phyloP scores from a whole-genome alignment of 2,113 vertebrate species.

The Mystacornis crossleyi region DNA sequence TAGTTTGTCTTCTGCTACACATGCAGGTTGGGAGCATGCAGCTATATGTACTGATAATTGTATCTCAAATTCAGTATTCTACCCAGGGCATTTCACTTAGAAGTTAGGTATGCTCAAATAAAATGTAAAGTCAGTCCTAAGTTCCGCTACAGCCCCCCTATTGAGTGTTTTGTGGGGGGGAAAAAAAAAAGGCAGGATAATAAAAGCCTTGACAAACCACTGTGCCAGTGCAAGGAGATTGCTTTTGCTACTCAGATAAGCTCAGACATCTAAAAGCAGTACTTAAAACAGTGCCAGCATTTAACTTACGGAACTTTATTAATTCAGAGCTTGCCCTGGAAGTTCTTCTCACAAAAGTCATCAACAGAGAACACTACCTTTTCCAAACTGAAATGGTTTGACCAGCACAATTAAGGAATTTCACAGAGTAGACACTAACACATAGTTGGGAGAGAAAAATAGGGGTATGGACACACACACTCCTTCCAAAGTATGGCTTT shows the following conservation, averaged over 20 bases:
- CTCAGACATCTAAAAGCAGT: not conserved
- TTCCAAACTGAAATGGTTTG: not conserved
- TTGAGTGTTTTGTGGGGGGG: not conserved
- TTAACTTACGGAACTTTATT: not conserved
- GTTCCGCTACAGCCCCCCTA: not conserved
- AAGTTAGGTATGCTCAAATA: not conserved
- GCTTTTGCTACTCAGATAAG: not conserved
- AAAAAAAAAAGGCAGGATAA: not conserved
- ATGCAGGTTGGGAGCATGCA: not conserved
- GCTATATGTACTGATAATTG: fast-evolving
- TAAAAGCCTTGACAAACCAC: not conserved
- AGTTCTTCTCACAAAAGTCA: not conserved
- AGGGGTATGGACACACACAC: not conserved
- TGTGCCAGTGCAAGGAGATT: not conserved
- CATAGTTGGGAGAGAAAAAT: not conserved
- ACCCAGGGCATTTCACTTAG: not conserved
- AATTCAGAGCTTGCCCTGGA: not conserved
- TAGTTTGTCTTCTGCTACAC: fast-evolving
- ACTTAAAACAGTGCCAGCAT: not conserved
- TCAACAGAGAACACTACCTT: not conserved
- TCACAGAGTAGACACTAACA: not conserved
- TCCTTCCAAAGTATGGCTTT: not conserved
- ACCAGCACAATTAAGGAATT: not conserved
- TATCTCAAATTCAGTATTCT: not conserved
- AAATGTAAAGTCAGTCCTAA: not conserved